Conservation (phyloP, 2,113 vertebrate species). For the Pardalotus punctatus region DNA sequence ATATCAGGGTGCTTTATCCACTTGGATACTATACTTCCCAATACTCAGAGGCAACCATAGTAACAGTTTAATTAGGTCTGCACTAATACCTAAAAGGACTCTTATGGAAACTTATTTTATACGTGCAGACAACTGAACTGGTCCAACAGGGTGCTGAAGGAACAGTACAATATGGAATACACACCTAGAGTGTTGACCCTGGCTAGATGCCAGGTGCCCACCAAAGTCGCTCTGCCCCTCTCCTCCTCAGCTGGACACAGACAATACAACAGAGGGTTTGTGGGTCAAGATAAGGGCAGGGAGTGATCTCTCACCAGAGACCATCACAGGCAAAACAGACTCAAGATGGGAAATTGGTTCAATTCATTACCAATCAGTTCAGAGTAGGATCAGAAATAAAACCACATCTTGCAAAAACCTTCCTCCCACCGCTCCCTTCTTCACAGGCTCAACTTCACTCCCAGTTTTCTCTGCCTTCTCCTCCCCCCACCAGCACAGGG, state of each 20-base stretch:
- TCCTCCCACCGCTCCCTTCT: background rate
- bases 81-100: background rate
- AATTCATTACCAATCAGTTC: background rate
- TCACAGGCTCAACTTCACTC: background rate
- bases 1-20: background rate
- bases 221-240: background rate
- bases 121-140: background rate
- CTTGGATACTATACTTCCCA: background rate
- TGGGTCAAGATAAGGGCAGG: background rate
- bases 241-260: background rate
- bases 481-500: background rate
- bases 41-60: background rate
- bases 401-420: background rate
- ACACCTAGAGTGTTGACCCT: background rate
- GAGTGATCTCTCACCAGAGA: background rate
- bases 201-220: background rate
- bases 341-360: background rate
- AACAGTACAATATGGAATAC: background rate
- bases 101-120: background rate
- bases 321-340: background rate
- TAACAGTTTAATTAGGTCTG: background rate
- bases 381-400: background rate
- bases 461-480: background rate
- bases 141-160: background rate
- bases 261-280: background rate